These are phyloP conservation scores for Theretra japonica DNA, from an alignment of 2,888 invertebrate genomes.

Conservation along the genomic window DNA sequence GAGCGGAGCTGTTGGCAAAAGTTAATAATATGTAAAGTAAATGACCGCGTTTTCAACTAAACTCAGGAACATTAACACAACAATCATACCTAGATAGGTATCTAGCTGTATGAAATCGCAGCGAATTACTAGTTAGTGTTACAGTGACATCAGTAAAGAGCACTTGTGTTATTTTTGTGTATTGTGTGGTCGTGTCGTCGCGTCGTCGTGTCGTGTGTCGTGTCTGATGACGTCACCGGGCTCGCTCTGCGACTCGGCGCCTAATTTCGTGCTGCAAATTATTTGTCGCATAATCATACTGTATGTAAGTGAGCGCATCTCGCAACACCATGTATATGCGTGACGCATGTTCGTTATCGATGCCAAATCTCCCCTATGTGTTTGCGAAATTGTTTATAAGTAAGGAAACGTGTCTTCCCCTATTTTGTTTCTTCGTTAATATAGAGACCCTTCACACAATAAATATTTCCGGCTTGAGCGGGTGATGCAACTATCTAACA, in stretches of 20 bases:
- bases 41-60: not conserved
- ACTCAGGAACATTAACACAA: not conserved
- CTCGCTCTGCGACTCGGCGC: conserved; percentile 37
- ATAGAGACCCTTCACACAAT: not conserved
- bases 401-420: not conserved
- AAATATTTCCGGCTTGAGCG: no score
- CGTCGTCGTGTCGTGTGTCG: conserved; percentile 43
- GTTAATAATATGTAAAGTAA: not conserved
- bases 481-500: no score
- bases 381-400: not conserved
- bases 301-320: conserved; percentile 47
- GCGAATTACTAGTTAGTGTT: conserved; percentile 46
- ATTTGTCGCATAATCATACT: conserved; percentile 49
- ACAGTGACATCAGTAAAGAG: conserved; percentile 55
- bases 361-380: conserved; percentile 2
- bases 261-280: conserved; percentile 48
- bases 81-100: not conserved
- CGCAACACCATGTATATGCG: conserved; percentile 20
- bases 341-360: not conserved
- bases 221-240: conserved; percentile 56
- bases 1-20: not conserved
- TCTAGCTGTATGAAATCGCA: not conserved
- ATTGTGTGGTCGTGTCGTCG: conserved; percentile 31
- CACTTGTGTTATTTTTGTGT: conserved; percentile 57
- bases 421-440: not conserved